Evolutionary conservation across 92 coral and sea anemone genomes (phyloP), one percentile per base, ranked within the genome.

Genomic region (Paramuricea clavata): DNA sequence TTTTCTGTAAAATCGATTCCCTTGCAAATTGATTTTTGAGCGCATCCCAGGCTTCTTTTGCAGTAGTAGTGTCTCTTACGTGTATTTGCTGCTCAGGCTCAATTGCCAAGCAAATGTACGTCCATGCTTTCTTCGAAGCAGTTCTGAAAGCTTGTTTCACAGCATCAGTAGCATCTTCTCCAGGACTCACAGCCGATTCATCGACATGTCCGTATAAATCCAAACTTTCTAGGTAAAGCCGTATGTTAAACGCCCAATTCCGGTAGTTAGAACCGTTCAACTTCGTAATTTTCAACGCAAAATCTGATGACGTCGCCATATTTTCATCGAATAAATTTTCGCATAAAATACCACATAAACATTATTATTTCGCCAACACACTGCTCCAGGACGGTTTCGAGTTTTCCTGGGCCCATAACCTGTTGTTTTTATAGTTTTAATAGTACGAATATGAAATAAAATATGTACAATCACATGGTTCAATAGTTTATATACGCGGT

Each of bases 371-470:
- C 70, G 39, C 34, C 34, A 26, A 62, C 36, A 30, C 84, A 79
- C 11, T 52, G 49, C 71, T 78, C n/a, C 27, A 28, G 70, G 69
- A 56, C 56, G 13, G 21, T 41, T 57, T 31, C 32, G 30, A 34
- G 69, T 57, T 33, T 28, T 79, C 71, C 84, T 57, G 71, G 84
- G 84, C 84, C 84, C 84, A 57, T 79, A 79, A 79, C 71, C 84
- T 79, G 84, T 79, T 79, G 49, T 30, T 54, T 28, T 12, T 27
- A 12, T 74, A 19, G 11, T 52, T 52, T 39, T 39, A 39, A 39
- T 39, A 10, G 10, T 39, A 39, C n/a, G n/a, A n/a, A n/a, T n/a
- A n/a, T n/a, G n/a, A n/a, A n/a, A n/a, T n/a, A n/a, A n/a, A n/a
- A n/a, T n/a, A n/a, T n/a, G n/a, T n/a, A n/a, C n/a, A n/a, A n/a